Evolutionary conservation across 2,113 vertebrate species (phyloP), one percentile per base, ranked within the genome.

Genomic region (Patagioenas fasciata): DNA sequence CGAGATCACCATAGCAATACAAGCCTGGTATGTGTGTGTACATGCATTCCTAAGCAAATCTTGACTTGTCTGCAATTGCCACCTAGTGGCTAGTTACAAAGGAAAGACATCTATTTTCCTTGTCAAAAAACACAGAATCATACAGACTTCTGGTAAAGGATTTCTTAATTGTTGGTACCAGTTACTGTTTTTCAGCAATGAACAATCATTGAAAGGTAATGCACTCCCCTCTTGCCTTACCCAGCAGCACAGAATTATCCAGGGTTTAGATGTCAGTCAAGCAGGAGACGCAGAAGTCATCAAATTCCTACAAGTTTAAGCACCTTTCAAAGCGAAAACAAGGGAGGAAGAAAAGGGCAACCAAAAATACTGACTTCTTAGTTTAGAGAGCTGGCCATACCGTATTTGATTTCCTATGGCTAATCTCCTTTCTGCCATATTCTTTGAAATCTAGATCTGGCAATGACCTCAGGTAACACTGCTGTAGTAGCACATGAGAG

Each of bases 1-100:
- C 47, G 64, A 84, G 70, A 65, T 69, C 92, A 89, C 44, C 19
- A 57, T 10, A 86, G 85, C 44, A 84, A 50, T 80, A 44, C 31
- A 28, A 92, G 48, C 18, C 62, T 58, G 58, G 17, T 34, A 38
- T 7, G 29, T 25, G 54, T n/a, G 32, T 5, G 29, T 13, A 34
- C 19, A 11, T 8, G 19, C 72, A 72, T 18, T 44, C 56, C 60
- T 48, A 20, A 64, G 62, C 44, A 91, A 58, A 80, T 44, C 82
- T 83, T 95, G 64, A 79, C 83, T 94, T 96, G 91, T 95, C 85
- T 85, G 91, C 61, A 96, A 71, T 96, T 94, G 96, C 96, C 96
- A 97, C 71, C 96, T 97, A 96, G 93, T 82, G 96, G 96, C n/a
- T 69, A 58, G 31, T 48, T 65, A 47, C 40, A 86, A 79, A 93